Evolutionary conservation across 2,113 vertebrate genomes (phyloP).

Genomic region (Melanerpes formicivorus): DNA sequence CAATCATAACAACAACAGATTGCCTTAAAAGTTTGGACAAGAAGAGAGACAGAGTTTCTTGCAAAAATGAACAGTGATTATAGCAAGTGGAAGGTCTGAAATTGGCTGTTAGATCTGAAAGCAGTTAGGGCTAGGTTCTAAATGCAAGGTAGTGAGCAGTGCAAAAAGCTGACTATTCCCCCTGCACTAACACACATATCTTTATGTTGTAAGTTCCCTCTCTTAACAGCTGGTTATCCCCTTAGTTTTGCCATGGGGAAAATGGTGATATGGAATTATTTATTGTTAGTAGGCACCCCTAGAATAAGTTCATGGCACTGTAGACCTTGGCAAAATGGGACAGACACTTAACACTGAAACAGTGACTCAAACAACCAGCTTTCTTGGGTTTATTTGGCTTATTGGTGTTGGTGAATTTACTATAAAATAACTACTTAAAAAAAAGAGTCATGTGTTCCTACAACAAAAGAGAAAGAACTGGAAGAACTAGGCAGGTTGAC

Average conservation of each 20-base stretch:
- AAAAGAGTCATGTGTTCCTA: neutral
- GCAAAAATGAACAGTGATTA: neutral
- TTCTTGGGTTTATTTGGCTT: neutral
- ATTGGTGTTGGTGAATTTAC: slow-evolving; percentile 4
- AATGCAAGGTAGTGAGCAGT: neutral
- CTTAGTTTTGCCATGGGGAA: neutral
- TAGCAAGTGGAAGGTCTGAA: slow-evolving; percentile 48
- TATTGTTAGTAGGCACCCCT: neutral
- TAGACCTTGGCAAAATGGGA: slow-evolving; percentile 38
- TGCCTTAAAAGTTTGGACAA: slow-evolving; percentile 35
- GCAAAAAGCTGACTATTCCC: neutral
- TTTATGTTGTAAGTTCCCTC: neutral
- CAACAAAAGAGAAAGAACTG: neutral
- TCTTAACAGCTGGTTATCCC: slow-evolving; percentile 41
- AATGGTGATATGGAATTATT: slow-evolving; percentile 35
- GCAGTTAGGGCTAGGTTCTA: neutral
- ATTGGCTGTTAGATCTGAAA: slow-evolving; percentile 27
- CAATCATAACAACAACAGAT: slow-evolving; percentile 28
- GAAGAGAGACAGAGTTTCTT: slow-evolving; percentile 5
- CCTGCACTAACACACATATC: neutral
- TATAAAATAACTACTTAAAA: slow-evolving; percentile 12
- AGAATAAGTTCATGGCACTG: slow-evolving; percentile 5
- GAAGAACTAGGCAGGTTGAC: neutral
- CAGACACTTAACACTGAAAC: neutral
- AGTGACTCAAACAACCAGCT: neutral